Evolutionary conservation across 2,797 vertebrate species (phyloP), one percentile per base, ranked within the genome.

Genomic region (Crenuchus spilurus): DNA sequence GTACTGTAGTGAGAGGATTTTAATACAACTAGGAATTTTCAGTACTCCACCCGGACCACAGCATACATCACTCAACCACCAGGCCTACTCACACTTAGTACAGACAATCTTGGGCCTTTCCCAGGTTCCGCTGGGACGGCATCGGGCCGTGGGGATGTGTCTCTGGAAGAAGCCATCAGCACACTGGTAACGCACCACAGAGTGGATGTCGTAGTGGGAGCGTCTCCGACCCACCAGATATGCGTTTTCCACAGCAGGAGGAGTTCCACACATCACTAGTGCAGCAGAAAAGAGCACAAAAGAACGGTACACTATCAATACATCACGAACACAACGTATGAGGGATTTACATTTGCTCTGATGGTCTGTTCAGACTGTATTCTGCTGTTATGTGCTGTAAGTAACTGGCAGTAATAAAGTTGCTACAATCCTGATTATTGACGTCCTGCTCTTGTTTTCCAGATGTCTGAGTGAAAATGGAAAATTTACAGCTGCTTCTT

Each of bases 131-230:
- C 91, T 93, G 74, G 91, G 91, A 75, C 94, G 92, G 88, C 97
- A 99, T 72, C 87, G 94, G 58, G 95, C 85, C 6, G 94, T 94
- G 67, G 97, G 96, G 48, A 96, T 85, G 64, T 97, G 97, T 41
- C 94, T 93, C 82, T 97, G 97, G 81, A 91, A 87, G 86, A 97
- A 97, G 16, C 97, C 96, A 10, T 94, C 92, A 0, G 91, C 77
- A 13, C 97, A 99, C 88, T 96, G 96, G 91, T 97, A 99, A 48
- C 97, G 95, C 10, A 97, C 93, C 5, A 94, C 93, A 0, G 96
- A 90, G 26, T 98, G 96, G 84, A 98, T 94, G 65, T 94, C 96
- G 72, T 98, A 98, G 78, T 94, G 95, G 3, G 94, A 94, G 76
- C 90, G 93, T 83, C 85, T 93, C 51, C 94, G 93, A 2, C 97